Base-by-base conservation (phyloP, 2,888 invertebrate species). In the Thelaira solivaga region DNA sequence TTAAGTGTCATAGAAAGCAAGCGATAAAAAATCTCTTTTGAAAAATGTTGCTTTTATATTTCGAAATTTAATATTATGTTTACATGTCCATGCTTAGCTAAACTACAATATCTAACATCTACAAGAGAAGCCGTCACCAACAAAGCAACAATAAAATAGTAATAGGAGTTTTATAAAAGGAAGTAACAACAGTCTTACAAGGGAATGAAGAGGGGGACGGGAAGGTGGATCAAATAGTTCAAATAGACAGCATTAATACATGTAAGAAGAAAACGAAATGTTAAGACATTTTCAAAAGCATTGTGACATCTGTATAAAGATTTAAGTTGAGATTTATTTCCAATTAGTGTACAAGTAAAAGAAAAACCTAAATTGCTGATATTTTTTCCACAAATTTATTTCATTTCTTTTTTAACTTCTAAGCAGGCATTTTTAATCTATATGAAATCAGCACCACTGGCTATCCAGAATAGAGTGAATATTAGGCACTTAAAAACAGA, bases 1-100 rank as follows among this genome's bases (percentile, higher is more conserved):
- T 49, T 41, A 43, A 71, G 24, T 62, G 51, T n/a, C 16, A 26
- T 20, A 11, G 20, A 47, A 31, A 11, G 4, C 18, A 6, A 41
- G 4, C n/a, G 47, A 68, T 68, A 49, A 68, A 57, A 45, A 29
- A 49, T 57, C 47, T 47, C 24, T 68, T 39, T 26, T 29, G 39
- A 57, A 20, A 49, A 49, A 45, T 10, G 7, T 20, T 29, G 36
- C 34, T 59, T 68, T 49, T 57, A 49, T 68, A 29, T 39, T 57
- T 47, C 7, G 13, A 68, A 68, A 39, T 57, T 47, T 20, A 53
- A n/a, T 43, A 67, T 16, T 13, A 3, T 31, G 29, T 29, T 39
- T 47, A n/a, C 7, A 36, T 20, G 31, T 57, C 36, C 39, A 29
- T 22, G 36, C 18, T 8, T 3, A 29, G 13, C 20, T 13, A 20